Percentiles rank a stretch among this genome's conserved stretches.
Evolutionary conservation across 2,797 vertebrate genomes (phyloP).

Genomic region (Ceryle rudis): DNA sequence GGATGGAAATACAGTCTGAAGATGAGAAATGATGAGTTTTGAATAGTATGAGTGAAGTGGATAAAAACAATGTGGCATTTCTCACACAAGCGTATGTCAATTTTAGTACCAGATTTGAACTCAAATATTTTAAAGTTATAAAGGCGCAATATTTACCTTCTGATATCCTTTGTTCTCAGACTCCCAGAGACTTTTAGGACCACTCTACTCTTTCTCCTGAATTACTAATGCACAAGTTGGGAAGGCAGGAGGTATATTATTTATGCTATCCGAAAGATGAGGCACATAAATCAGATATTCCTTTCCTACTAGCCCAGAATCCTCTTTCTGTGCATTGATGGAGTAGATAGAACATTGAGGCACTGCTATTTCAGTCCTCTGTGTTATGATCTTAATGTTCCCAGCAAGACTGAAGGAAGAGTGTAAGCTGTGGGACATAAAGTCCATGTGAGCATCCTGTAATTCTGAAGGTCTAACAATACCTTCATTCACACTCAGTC

Average conservation of each 20-base stretch:
- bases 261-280: neutral
- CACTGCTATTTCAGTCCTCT: neutral
- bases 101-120: neutral
- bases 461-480: neutral
- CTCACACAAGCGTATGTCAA: rapidly evolving
- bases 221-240: neutral
- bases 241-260: neutral
- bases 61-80: neutral
- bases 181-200: neutral
- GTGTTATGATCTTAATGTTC: neutral
- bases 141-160: neutral
- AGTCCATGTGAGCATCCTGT: neutral
- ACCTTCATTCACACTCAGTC: neutral
- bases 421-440: neutral
- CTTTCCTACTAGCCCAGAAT: neutral
- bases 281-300: neutral
- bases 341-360: neutral
- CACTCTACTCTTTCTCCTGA: neutral
- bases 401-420: neutral
- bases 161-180: neutral
- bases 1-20: neutral
- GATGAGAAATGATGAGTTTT: neutral
- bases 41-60: neutral
- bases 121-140: neutral
- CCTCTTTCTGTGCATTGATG: neutral